A percentile compares a stretch with the other conserved stretches of the same genome.
Evolutionary conservation across 2,888 invertebrate species (phyloP).

Genomic region (Archips crataeganus): DNA sequence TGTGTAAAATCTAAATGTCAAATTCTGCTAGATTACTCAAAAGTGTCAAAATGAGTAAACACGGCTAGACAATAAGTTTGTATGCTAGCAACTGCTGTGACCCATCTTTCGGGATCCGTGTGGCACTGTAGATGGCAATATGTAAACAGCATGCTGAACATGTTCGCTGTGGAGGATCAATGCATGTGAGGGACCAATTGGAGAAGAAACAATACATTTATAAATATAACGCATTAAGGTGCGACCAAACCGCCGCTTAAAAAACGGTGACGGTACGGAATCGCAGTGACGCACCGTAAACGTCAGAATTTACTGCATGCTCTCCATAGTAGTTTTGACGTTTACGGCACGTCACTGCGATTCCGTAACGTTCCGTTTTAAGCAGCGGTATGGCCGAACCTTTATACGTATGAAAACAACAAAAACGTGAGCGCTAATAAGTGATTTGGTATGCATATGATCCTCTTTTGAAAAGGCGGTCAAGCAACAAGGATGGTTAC

Average conservation of each 20-base stretch:
- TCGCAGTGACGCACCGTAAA: too few species aligned
- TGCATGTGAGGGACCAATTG: slow-evolving; percentile 50
- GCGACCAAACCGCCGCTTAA: too few species aligned
- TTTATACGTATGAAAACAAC: neutral
- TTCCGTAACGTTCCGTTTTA: too few species aligned
- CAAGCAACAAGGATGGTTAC: slow-evolving; percentile 24
- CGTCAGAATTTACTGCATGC: too few species aligned
- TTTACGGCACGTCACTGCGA: too few species aligned
- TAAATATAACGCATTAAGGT: neutral
- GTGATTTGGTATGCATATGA: slow-evolving; percentile 15
- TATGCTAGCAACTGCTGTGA: slow-evolving; percentile 64
- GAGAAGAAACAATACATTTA: neutral
- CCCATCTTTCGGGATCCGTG: slow-evolving; percentile 55
- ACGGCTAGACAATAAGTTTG: slow-evolving; percentile 22
- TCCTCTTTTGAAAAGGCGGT: slow-evolving; percentile 22
- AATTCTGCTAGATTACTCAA: slow-evolving; percentile 4
- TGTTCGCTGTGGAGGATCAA: slow-evolving; percentile 53
- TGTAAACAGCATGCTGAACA: slow-evolving; percentile 54
- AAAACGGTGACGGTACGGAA: too few species aligned
- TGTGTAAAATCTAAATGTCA: slow-evolving; percentile 9
- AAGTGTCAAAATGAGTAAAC: neutral
- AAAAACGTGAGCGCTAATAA: neutral
- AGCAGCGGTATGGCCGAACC: too few species aligned
- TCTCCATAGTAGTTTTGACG: too few species aligned
- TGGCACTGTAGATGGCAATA: slow-evolving; percentile 65